These are phyloP conservation scores for Characodon lateralis DNA, from an alignment of 2,797 vertebrate species.

Conservation along the genomic window DNA sequence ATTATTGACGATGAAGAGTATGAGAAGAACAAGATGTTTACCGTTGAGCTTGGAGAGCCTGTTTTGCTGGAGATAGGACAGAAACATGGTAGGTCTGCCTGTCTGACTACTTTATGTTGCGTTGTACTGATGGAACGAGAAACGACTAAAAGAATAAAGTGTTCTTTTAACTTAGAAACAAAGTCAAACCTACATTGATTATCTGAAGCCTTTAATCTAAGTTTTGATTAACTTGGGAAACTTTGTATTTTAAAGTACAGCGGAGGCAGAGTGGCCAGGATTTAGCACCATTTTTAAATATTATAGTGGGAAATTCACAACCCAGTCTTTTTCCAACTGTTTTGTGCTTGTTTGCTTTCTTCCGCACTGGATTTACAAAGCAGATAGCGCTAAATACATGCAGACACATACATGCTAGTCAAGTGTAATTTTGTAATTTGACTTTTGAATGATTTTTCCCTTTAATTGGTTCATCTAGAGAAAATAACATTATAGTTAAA, in stretches of 20 bases:
- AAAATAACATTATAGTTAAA: too few species aligned
- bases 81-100: conserved; percentile 74
- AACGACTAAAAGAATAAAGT: neutral
- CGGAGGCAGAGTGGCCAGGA: neutral
- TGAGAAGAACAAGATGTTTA: conserved; percentile 88
- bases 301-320: neutral
- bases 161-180: neutral
- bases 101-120: neutral
- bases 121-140: neutral
- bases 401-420: neutral
- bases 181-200: neutral
- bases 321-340: neutral
- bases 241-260: neutral
- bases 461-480: too few species aligned
- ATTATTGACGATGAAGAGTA: conserved; percentile 90
- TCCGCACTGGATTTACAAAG: neutral
- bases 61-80: conserved; percentile 83
- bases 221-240: neutral
- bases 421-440: neutral
- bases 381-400: neutral
- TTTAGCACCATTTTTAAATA: neutral
- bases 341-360: neutral
- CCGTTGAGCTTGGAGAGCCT: conserved; percentile 84
- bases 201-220: neutral
- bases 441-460: too few species aligned